Evolutionary conservation across 2,797 vertebrate genomes (phyloP), one percentile per base, ranked within the genome.

Genomic region (Triplophysa yarkandensis): DNA sequence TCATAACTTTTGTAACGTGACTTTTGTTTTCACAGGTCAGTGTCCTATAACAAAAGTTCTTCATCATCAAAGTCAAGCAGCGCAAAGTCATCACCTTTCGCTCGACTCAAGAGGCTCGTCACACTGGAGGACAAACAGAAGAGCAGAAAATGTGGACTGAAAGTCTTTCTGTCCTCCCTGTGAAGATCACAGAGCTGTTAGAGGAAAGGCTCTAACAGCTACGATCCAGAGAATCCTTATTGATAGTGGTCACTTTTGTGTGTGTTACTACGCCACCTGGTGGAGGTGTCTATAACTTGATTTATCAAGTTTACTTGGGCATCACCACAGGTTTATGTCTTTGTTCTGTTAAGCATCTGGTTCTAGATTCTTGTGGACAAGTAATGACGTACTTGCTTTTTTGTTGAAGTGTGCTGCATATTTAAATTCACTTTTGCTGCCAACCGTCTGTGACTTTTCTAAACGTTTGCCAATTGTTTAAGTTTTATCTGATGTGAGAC

Each of bases 161-260:
- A 94, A 89, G 93, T 92, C 75, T 99, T 99, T 82, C 89, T 98
- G 13, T 93, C 90, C 71, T 95, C 92, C 57, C 92, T 98, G 77
- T 96, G 91, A 94, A 58, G 41, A 14, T 58, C 58, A 21, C 7
- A 9, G 62, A 63, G 76, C 19, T 13, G 16, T 62, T 44, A 28
- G 50, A 43, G 3, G 4, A 50, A 32, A 61, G 63, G 46, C 58
- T 60, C 17, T 25, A 57, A 63, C 48, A 7, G 61, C 80, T 75
- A 76, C 77, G 77, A 81, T 84, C 80, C 65, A 65, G 62, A 62
- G 19, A 32, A 67, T 19, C 57, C 68, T 74, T 68, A 71, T 64
- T n/a, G 76, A 82, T 48, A 34, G 34, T 32, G 60, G 77, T 80
- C 16, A 60, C 41, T 65, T 80, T 14, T 79, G 74, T 72, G 68